A percentile compares a stretch with the other conserved stretches of the same genome.
Evolutionary conservation across 2,797 vertebrate species (phyloP).

Genomic region (Xenops minutus): DNA sequence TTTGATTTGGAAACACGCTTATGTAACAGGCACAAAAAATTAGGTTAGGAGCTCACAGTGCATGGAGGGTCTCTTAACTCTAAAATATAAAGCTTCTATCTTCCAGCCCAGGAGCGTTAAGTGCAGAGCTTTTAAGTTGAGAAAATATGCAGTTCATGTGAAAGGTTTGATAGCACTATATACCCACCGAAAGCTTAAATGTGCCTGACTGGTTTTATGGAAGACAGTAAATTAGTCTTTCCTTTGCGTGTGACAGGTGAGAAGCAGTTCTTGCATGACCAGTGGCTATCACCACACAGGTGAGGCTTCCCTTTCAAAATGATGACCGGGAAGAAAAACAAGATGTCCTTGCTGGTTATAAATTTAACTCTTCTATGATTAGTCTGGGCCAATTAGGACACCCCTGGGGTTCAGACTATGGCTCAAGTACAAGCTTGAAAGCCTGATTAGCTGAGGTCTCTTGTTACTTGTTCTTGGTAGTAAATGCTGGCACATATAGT

Average conservation of each 20-base stretch:
- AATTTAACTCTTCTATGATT: constrained; percentile 84
- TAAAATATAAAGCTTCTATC: not conserved
- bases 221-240: constrained; percentile 69
- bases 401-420: constrained; percentile 76
- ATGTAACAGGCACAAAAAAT: not conserved
- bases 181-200: constrained; percentile 57
- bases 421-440: constrained; percentile 77
- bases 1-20: not conserved
- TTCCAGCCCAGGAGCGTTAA: constrained; percentile 32
- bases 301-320: constrained; percentile 64
- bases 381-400: constrained; percentile 81
- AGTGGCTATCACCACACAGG: constrained; percentile 71
- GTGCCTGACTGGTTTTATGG: constrained; percentile 69
- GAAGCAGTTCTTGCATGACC: constrained; percentile 72
- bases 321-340: constrained; percentile 79
- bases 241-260: constrained; percentile 80
- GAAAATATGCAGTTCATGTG: constrained; percentile 43
- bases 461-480: constrained; percentile 83
- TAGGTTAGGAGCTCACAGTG: not conserved
- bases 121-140: constrained; percentile 47
- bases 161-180: constrained; percentile 38
- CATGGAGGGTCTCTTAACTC: not conserved
- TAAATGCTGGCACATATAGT: constrained; percentile 89
- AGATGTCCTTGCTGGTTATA: constrained; percentile 81
- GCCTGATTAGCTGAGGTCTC: constrained; percentile 83